Percentiles rank a stretch among this genome's conserved stretches.
These are phyloP conservation scores for Phyto melanocephala DNA, from an alignment of 2,888 invertebrate species.

Conservation along the genomic window DNA sequence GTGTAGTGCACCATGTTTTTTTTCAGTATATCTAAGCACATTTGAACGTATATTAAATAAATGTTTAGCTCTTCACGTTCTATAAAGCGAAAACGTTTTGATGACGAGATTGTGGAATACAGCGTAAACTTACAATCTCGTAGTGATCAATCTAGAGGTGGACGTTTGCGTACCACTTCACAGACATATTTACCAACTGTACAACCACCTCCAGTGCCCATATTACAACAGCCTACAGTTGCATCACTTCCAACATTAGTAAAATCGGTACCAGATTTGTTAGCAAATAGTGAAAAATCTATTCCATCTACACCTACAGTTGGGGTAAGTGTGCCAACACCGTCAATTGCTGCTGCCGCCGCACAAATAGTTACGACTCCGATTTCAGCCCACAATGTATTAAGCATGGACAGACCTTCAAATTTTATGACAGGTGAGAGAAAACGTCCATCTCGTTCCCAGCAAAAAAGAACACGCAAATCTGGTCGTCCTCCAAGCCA, in stretches of 20 bases:
- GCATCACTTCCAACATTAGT: conserved; percentile 4
- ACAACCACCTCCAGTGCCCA: conserved; percentile 53
- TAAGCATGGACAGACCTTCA: conserved; percentile 68
- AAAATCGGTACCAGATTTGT: conserved; percentile 5
- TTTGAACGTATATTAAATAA: too few relatives aligned
- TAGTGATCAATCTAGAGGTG: conserved; percentile 71
- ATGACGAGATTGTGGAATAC: conserved; percentile 97
- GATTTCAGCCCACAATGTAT: conserved; percentile 35
- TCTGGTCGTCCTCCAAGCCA: conserved; percentile 74
- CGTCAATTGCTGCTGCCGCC: not conserved
- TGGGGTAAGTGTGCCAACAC: not conserved
- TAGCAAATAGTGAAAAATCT: conserved; percentile 22
- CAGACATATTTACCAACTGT: conserved; percentile 77
- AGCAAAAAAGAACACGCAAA: conserved; percentile 70
- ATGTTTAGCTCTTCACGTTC: conserved; percentile 93
- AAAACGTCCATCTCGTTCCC: conserved; percentile 69
- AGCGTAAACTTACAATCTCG: conserved; percentile 84
- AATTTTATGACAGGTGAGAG: conserved; percentile 62
- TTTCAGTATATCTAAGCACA: too few relatives aligned
- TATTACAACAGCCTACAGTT: conserved; percentile 10
- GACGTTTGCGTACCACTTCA: conserved; percentile 80
- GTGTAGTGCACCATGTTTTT: not conserved
- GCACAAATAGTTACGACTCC: not conserved
- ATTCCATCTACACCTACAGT: not conserved
- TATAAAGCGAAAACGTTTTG: conserved; percentile 96